Evolutionary conservation across 2,888 invertebrate genomes (phyloP).

Genomic region (Tolmerus cingulatus): DNA sequence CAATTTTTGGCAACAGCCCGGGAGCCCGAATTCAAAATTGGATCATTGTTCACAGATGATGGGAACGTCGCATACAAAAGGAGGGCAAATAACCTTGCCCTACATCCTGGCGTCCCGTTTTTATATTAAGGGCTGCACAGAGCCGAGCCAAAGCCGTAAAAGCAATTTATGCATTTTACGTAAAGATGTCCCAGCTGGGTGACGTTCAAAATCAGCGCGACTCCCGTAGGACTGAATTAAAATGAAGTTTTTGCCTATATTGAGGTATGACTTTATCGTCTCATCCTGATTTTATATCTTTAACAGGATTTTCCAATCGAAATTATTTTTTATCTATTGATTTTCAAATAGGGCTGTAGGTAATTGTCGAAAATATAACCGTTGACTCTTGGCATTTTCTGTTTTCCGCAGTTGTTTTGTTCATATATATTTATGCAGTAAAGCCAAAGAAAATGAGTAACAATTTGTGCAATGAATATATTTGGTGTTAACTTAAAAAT

Average conservation of each 20-base stretch:
- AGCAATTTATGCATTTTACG: slow-evolving; percentile 4
- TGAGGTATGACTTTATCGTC: background rate
- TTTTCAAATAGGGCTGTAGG: background rate
- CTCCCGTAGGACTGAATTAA: background rate
- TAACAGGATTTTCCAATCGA: background rate
- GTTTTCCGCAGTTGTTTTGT: no score
- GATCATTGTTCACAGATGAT: background rate
- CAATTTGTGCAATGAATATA: no score
- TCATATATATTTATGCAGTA: no score
- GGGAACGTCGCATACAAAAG: slow-evolving; percentile 16
- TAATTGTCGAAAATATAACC: no score
- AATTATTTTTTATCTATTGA: background rate
- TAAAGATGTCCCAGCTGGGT: slow-evolving; percentile 11
- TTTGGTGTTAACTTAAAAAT: no score
- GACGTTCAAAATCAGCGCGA: background rate
- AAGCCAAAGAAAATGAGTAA: no score
- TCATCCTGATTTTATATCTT: background rate
- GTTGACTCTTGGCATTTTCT: no score
- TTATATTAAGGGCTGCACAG: background rate
- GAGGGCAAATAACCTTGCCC: slow-evolving; percentile 18
- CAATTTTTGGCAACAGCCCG: background rate
- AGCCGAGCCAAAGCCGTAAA: background rate
- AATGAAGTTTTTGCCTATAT: background rate
- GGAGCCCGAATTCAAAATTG: background rate
- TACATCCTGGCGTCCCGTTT: background rate